Evolutionary conservation across 2,888 invertebrate genomes (phyloP).

Genomic region (Lathronympha strigana): DNA sequence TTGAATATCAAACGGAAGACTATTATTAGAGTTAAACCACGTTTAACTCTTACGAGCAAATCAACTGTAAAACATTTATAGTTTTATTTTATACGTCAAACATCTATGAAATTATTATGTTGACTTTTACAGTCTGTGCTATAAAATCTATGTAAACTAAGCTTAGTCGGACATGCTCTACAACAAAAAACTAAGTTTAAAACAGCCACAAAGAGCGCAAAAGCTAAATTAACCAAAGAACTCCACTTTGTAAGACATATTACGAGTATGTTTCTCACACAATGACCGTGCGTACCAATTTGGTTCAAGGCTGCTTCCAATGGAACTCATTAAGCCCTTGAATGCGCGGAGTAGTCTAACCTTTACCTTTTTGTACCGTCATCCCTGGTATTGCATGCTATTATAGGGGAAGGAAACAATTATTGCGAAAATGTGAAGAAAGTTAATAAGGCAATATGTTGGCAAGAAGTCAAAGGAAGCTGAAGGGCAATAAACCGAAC

Average conservation of each 20-base stretch:
- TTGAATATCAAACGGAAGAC: no score
- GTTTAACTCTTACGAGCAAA: no score
- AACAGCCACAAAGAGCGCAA: slow-evolving; percentile 3
- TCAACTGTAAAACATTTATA: no score
- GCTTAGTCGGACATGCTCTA: no score
- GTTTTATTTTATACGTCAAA: no score
- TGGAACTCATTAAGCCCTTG: slow-evolving; percentile 47
- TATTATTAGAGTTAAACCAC: no score
- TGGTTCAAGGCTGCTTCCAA: slow-evolving; percentile 47
- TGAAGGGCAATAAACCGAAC: no score
- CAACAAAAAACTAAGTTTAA: background rate
- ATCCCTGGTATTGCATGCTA: slow-evolving; percentile 19
- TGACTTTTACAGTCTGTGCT: no score
- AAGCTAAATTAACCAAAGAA: slow-evolving; percentile 6
- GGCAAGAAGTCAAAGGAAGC: no score
- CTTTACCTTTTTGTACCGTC: slow-evolving; percentile 44
- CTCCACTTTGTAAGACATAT: slow-evolving; percentile 8
- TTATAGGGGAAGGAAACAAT: background rate
- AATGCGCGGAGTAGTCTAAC: slow-evolving; percentile 46
- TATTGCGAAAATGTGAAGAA: background rate
- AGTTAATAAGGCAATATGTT: no score
- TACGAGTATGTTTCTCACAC: slow-evolving; percentile 26
- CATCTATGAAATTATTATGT: no score
- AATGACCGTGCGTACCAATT: slow-evolving; percentile 41
- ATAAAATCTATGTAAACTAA: no score